Base-by-base conservation (phyloP, 2,888 invertebrate species). In the Pandemis cinnamomeana region DNA sequence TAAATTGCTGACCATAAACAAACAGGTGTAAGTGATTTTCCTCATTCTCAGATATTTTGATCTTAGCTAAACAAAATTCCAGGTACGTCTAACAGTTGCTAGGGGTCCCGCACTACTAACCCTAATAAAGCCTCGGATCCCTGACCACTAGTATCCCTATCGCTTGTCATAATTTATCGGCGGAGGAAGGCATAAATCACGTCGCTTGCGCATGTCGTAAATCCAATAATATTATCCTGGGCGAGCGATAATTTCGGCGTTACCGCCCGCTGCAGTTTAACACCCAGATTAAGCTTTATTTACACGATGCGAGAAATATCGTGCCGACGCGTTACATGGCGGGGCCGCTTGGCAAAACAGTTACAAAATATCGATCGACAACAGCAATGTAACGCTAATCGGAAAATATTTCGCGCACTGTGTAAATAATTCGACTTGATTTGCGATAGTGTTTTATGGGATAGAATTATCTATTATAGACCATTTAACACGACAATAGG, bases 151-250 rank as follows among this genome's bases (percentile, higher is more conserved):
- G 72, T 76, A 71, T 20, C 62, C 66, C 77, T 80, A 78, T 79
- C 80, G 75, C 71, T 71, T 63, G 80, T 76, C 79, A 81, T 89
- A 88, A 92, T 91, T 91, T 90, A 92, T 89, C 86, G 88, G 67
- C 81, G 79, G 81, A 90, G 93, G 93, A 93, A 93, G 89, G 86
- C 85, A 89, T 93, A 93, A 93, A 93, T 93, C 93, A 92, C 81
- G 81, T 85, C 88, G 86, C 88, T 86, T 87, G 91, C 89, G 87
- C 88, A 87, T 84, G 86, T 85, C 92, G 89, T 93, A 93, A 93
- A 93, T 93, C 89, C 89, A 87, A 89, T 88, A 91, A 90, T 91
- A 92, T 93, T 76, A 75, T 72, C 71, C 75, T 58, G 55, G 61
- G 69, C 71, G 71, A 27, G 82, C 85, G 89, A 89, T 91, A 88